Evolutionary conservation across 1,140 invertebrate species (phyloP).

Genomic region (Lepeophtheirus salmonis): DNA sequence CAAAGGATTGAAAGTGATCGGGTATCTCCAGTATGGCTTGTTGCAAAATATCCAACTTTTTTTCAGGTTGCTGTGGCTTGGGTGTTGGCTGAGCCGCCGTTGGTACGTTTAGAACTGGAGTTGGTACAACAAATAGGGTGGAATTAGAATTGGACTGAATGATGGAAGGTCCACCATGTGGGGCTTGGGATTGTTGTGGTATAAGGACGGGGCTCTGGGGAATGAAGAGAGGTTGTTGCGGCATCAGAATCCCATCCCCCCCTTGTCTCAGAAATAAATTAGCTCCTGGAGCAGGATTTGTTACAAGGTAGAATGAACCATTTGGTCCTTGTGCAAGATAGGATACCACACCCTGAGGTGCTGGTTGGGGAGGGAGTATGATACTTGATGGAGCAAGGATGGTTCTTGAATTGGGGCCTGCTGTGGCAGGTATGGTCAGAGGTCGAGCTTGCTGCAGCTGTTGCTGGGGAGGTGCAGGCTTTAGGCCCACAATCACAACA

Average conservation of each 20-base stretch:
- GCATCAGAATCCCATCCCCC: neutral
- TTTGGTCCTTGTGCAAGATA: conserved; percentile 11
- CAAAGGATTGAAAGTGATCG: neutral
- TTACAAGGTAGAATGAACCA: neutral
- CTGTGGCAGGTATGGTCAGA: neutral
- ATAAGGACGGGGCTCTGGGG: neutral
- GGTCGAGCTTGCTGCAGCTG: too few relatives aligned
- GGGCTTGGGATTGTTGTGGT: neutral
- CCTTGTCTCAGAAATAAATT: neutral
- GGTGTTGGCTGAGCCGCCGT: neutral
- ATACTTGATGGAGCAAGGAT: neutral
- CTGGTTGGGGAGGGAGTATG: neutral
- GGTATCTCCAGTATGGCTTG: neutral
- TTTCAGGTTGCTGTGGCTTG: neutral
- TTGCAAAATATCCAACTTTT: neutral
- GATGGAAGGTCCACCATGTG: neutral
- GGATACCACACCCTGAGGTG: neutral
- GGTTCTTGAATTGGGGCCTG: neutral
- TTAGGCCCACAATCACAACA: neutral
- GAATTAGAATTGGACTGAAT: neutral
- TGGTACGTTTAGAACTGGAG: neutral
- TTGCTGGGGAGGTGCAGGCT: neutral
- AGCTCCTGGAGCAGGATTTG: conserved; percentile 1
- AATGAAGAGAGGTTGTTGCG: neutral
- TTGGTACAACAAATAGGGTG: neutral